Conservation (phyloP, 2,113 vertebrate genomes). For the Taurulus bubalis region DNA sequence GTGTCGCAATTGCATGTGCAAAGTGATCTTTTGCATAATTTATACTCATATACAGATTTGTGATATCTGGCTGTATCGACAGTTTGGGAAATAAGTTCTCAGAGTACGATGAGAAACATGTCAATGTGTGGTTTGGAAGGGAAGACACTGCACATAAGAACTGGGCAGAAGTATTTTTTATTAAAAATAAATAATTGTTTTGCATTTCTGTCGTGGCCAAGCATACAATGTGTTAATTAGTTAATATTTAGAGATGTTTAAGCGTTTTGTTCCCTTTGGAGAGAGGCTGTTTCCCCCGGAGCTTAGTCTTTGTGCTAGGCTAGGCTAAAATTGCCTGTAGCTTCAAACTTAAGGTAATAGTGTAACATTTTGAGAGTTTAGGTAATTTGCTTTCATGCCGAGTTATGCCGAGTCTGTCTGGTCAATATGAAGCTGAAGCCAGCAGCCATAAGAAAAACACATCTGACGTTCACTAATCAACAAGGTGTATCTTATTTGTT, state of each 20-base stretch:
- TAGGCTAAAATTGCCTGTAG: too few species aligned
- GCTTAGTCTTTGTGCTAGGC: too few species aligned
- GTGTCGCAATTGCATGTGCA: background rate
- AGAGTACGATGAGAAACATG: background rate
- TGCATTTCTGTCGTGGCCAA: background rate
- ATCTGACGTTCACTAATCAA: too few species aligned
- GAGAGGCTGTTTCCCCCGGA: too few species aligned
- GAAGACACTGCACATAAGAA: background rate
- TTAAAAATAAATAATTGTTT: background rate
- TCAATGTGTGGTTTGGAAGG: background rate
- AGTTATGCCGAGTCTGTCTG: too few species aligned
- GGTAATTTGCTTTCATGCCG: too few species aligned
- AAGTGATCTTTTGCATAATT: background rate
- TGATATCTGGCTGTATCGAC: background rate
- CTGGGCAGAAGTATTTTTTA: background rate
- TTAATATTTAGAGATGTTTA: background rate
- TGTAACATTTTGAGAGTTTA: too few species aligned
- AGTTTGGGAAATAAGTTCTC: background rate
- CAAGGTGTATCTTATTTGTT: too few species aligned
- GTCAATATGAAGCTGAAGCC: too few species aligned
- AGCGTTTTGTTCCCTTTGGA: background rate
- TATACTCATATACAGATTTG: background rate
- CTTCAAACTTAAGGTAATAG: too few species aligned
- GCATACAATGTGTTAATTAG: too few species aligned
- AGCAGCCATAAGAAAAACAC: too few species aligned